Conservation (phyloP, 2,888 invertebrate species). For the Clunio marinus region DNA sequence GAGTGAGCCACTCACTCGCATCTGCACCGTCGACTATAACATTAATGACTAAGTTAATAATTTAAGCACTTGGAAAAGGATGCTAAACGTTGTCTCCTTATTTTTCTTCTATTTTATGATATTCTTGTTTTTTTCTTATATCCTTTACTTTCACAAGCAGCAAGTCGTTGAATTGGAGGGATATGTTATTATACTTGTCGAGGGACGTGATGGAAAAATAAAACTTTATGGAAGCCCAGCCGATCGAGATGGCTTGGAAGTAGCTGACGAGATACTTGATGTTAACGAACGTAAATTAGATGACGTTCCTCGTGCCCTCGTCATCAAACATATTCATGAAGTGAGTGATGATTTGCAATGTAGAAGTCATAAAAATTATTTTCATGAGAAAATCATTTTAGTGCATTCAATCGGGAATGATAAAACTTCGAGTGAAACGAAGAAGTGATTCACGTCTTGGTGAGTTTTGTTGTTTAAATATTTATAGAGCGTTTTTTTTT, state of each 20-base stretch:
- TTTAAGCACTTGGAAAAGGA: not conserved
- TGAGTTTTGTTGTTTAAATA: conserved; percentile 58
- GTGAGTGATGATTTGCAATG: conserved; percentile 53
- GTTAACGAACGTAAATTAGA: conserved; percentile 91
- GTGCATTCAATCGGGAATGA: conserved; percentile 94
- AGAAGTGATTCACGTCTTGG: conserved; percentile 81
- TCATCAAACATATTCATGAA: conserved; percentile 92
- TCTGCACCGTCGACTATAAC: not conserved
- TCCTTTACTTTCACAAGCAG: conserved; percentile 43
- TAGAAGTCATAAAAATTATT: too few species aligned
- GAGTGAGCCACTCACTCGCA: not conserved
- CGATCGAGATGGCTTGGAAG: conserved; percentile 88
- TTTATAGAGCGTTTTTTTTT: not conserved
- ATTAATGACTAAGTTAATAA: conserved; percentile 21
- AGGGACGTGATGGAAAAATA: conserved; percentile 89
- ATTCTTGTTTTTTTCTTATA: not conserved
- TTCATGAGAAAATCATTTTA: too few species aligned
- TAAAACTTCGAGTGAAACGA: conserved; percentile 87
- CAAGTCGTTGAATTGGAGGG: conserved; percentile 84
- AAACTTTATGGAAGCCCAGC: conserved; percentile 91
- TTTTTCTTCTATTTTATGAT: not conserved
- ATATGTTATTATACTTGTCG: conserved; percentile 90
- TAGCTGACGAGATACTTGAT: conserved; percentile 96
- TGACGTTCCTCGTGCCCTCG: conserved; percentile 86
- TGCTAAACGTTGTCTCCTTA: too few species aligned